Base-by-base conservation (phyloP, 2,113 vertebrate genomes). In the Neogobius melanostomus region DNA sequence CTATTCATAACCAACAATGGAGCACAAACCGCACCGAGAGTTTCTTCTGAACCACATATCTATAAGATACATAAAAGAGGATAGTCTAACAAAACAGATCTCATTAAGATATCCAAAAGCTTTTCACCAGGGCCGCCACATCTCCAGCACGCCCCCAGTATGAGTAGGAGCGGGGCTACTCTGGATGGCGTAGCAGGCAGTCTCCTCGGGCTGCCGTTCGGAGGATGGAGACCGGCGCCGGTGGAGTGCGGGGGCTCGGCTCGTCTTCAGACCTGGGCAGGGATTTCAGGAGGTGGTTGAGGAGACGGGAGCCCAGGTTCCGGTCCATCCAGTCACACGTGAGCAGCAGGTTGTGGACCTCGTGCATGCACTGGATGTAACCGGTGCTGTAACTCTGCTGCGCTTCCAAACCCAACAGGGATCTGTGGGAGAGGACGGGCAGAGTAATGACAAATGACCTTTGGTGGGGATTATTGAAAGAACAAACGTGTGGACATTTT, bases 241-340 rank as follows among this genome's bases (percentile, higher is more conserved):
- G 67, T 57, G 59, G 84, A 0, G 14, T 71, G 75, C 62, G 45
- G 88, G 71, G 53, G 16, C 72, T 46, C 48, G 9, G 9, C 49
- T 94, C 92, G 0, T 93, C 82, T 0, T 77, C 87, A 12, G 94
- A 91, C 79, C 90, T 86, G 63, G 94, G 95, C 64, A 96, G 79
- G 10, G 95, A 96, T 81, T 92, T 95, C 51, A 96, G 93, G 52
- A 96, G 92, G 76, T 96, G 95, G 78, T 95, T 95, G 44, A 96
- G 75, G 0, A 97, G 91, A 0, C 93, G 94, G 0, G 95, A 94
- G 56, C 95, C 95, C 0, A 96, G 92, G 2, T 89, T 94, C 86
- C 94, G 95, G 89, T 96, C 96, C 94, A 96, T 94, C 96, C 96
- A 97, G 45, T 96, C 94, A 1, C 95, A 96, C 53, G 93, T 95